Evolutionary conservation across 1,140 invertebrate genomes (phyloP).

Genomic region (Drosophila arawakana): DNA sequence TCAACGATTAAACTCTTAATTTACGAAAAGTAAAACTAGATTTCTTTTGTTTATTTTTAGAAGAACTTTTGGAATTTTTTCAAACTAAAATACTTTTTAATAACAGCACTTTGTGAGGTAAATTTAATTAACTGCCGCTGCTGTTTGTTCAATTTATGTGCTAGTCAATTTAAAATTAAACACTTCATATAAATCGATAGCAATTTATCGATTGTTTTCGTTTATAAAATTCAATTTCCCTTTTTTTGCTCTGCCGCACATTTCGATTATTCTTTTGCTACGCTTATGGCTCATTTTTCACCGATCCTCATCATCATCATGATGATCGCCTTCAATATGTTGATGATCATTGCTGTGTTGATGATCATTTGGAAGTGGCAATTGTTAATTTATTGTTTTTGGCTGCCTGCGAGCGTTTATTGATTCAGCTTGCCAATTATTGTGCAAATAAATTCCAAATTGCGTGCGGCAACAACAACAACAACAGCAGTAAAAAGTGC

Average conservation of each 20-base stretch:
- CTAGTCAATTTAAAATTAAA: background rate
- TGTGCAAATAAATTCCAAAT: slow-evolving; percentile 81
- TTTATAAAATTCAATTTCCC: slow-evolving; percentile 43
- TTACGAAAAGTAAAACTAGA: background rate
- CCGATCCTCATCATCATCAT: background rate
- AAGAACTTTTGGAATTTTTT: too few species aligned
- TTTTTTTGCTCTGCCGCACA: slow-evolving; percentile 12
- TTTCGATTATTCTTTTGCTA: slow-evolving; percentile 28
- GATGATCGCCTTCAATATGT: slow-evolving; percentile 1
- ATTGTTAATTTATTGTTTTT: slow-evolving; percentile 75
- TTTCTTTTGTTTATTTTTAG: background rate
- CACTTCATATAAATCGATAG: slow-evolving; percentile 38
- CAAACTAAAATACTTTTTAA: background rate
- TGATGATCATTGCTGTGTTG: background rate
- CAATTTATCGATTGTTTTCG: slow-evolving; percentile 44
- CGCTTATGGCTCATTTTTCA: slow-evolving; percentile 43
- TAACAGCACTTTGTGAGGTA: too few species aligned
- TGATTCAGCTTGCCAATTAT: slow-evolving; percentile 80
- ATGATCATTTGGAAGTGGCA: slow-evolving; percentile 54
- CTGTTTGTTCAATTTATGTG: background rate
- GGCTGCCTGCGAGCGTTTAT: slow-evolving; percentile 71
- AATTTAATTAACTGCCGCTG: background rate
- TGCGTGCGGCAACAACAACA: slow-evolving; percentile 63
- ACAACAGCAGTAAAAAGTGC: background rate
- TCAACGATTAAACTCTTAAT: background rate